Evolutionary conservation across 2,797 vertebrate genomes (phyloP).

Genomic region (Tapirus indicus): DNA sequence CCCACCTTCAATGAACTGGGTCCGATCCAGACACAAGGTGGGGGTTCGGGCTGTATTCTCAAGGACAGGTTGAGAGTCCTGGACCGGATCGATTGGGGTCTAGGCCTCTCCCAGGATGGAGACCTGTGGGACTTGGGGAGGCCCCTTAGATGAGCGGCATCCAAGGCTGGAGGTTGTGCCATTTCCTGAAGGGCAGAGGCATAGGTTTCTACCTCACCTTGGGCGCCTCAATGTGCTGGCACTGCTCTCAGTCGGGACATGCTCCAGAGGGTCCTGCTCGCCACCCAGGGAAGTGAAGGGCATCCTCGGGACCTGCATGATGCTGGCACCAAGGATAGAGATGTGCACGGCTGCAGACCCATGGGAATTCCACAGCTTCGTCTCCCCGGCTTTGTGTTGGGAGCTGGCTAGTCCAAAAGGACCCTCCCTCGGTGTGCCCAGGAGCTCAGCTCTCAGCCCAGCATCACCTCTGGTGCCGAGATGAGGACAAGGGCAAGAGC

Average conservation of each 20-base stretch:
- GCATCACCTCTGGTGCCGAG: neutral
- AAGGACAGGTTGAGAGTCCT: neutral
- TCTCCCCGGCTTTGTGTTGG: neutral
- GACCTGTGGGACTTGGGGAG: neutral
- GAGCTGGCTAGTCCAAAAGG: neutral
- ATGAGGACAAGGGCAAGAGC: too few relatives aligned
- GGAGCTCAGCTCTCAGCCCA: neutral
- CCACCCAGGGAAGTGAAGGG: neutral
- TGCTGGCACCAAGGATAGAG: neutral
- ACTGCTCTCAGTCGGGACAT: too few relatives aligned
- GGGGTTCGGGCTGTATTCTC: neutral
- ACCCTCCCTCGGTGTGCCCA: neutral
- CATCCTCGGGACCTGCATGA: neutral
- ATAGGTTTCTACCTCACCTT: neutral
- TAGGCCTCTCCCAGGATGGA: neutral
- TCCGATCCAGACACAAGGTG: neutral
- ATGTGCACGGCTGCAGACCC: neutral
- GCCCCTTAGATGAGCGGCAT: too few relatives aligned
- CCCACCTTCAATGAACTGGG: neutral
- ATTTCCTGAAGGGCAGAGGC: neutral
- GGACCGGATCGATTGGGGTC: neutral
- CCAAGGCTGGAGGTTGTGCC: neutral
- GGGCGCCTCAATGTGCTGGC: neutral
- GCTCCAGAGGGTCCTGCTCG: neutral
- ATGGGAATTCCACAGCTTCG: accelerated